Conservation (phyloP, 2,888 invertebrate genomes). For the Saturnia pavonia region DNA sequence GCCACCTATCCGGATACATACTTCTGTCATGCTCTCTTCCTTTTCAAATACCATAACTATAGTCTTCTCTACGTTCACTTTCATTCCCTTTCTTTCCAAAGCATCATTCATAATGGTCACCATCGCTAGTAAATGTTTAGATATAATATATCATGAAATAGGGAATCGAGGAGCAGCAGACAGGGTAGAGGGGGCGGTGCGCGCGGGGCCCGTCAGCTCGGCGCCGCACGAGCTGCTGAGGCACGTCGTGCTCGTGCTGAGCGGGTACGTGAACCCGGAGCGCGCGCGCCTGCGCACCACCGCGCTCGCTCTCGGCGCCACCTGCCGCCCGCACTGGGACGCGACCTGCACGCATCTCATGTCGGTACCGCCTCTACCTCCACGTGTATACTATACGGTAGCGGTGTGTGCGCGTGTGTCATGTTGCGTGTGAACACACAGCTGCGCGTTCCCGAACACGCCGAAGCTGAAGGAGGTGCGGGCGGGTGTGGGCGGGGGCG, state of each 20-base stretch:
- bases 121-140: too few species aligned
- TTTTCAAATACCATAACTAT: too few species aligned
- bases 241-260: constrained; percentile 89
- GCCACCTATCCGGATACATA: too few species aligned
- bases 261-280: constrained; percentile 93
- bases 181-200: not conserved
- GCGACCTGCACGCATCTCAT: constrained; percentile 90
- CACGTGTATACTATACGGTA: not conserved
- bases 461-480: constrained; percentile 91
- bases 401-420: too few species aligned
- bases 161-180: too few species aligned
- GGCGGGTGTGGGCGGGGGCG: constrained; percentile 64
- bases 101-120: too few species aligned
- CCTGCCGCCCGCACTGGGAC: constrained; percentile 89
- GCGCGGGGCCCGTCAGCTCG: constrained; percentile 15
- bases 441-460: constrained; percentile 94
- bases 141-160: too few species aligned
- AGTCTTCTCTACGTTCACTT: too few species aligned
- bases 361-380: constrained; percentile 73
- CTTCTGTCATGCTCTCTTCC: too few species aligned
- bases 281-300: constrained; percentile 85
- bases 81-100: too few species aligned
- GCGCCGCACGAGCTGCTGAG: constrained; percentile 59
- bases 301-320: constrained; percentile 90
- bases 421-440: constrained; percentile 48